Percentiles rank a stretch among this genome's conserved stretches.
Conservation (phyloP, 37 sponge, comb jelly and placozoan species). For the Agelas oroides region DNA sequence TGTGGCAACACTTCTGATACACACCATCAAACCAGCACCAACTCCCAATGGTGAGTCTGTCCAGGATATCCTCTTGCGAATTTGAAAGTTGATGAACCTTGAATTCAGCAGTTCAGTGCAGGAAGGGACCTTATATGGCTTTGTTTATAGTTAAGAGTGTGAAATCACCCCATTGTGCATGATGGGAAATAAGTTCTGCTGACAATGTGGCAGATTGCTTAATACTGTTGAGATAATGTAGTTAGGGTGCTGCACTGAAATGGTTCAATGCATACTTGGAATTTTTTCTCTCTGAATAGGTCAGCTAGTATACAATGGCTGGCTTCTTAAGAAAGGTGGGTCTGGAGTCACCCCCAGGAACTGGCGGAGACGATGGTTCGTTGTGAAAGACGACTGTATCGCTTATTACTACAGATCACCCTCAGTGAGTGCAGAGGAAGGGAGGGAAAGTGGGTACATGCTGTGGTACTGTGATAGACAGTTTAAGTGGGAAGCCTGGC, state of each 20-base stretch:
- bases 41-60: slow-evolving; percentile 7
- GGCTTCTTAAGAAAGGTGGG: slow-evolving; percentile 56
- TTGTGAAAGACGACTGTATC: slow-evolving; percentile 60
- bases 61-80: neutral
- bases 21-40: slow-evolving; percentile 34
- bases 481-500: neutral
- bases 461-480: neutral
- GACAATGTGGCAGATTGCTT: too few species aligned
- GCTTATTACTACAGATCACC: slow-evolving; percentile 57
- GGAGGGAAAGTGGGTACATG: neutral
- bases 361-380: slow-evolving; percentile 72
- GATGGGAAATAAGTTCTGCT: too few species aligned
- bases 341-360: slow-evolving; percentile 44
- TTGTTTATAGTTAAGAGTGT: too few species aligned
- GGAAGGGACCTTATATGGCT: too few species aligned
- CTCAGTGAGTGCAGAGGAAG: slow-evolving; percentile 49
- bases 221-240: too few species aligned
- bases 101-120: neutral
- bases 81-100: neutral
- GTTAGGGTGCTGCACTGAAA: too few species aligned
- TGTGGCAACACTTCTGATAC: slow-evolving; percentile 30
- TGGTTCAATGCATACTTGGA: too few species aligned
- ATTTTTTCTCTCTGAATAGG: neutral
- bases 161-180: too few species aligned
- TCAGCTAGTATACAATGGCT: slow-evolving; percentile 44